Percentiles rank a stretch among this genome's conserved stretches.
Evolutionary conservation across 2,113 vertebrate species (phyloP).

Genomic region (Erpornis zantholeuca): DNA sequence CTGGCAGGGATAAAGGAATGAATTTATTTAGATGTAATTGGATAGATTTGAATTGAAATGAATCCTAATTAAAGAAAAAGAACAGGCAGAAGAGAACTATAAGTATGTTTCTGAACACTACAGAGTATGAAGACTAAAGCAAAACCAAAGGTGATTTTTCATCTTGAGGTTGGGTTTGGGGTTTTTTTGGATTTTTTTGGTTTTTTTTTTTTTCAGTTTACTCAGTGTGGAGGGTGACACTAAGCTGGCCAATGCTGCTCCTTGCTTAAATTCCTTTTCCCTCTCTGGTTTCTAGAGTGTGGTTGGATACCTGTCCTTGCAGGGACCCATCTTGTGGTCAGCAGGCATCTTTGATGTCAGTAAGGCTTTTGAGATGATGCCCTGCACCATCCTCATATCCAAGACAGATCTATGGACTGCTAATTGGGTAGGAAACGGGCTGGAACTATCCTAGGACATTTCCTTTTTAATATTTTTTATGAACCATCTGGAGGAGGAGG

Average conservation of each 20-base stretch:
- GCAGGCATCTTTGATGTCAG: neutral
- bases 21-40: constrained; percentile 18
- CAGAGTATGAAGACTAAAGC: neutral
- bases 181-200: too few relatives aligned
- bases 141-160: neutral
- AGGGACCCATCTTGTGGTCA: neutral
- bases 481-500: neutral
- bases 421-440: neutral
- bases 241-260: neutral
- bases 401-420: neutral
- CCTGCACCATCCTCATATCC: neutral
- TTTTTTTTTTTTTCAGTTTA: neutral
- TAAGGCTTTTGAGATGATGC: neutral
- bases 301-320: neutral
- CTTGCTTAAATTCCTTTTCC: neutral
- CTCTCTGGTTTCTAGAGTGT: neutral
- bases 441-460: neutral
- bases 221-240: neutral
- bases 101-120: neutral
- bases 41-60: neutral
- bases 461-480: neutral
- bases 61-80: neutral
- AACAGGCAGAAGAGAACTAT: neutral
- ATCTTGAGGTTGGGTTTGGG: neutral
- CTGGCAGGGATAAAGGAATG: neutral